These are phyloP conservation scores for Chydorus sphaericus DNA, from an alignment of 2,888 invertebrate species.

Conservation along the genomic window DNA sequence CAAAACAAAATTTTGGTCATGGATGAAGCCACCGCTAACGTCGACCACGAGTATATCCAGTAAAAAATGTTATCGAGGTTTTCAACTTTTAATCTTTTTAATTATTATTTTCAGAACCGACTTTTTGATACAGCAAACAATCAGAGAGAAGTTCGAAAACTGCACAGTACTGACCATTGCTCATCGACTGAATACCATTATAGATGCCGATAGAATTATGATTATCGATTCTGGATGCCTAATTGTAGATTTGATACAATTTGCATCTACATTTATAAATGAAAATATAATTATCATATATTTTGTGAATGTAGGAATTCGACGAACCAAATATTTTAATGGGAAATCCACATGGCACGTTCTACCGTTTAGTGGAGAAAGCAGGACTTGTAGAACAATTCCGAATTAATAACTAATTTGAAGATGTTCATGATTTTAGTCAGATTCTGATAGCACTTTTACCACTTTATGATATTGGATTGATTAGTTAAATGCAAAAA, in stretches of 20 bases:
- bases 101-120: slow-evolving; percentile 70
- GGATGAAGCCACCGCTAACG: slow-evolving; percentile 87
- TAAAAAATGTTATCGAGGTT: too few relatives aligned
- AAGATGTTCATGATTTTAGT: too few relatives aligned
- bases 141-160: slow-evolving; percentile 56
- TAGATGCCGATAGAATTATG: slow-evolving; percentile 77
- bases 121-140: slow-evolving; percentile 66
- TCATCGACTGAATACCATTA: slow-evolving; percentile 78
- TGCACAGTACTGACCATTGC: slow-evolving; percentile 85
- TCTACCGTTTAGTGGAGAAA: slow-evolving; percentile 51
- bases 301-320: slow-evolving; percentile 46
- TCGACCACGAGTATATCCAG: slow-evolving; percentile 54
- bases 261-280: too few relatives aligned
- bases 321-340: slow-evolving; percentile 57
- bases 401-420: too few relatives aligned
- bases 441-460: too few relatives aligned
- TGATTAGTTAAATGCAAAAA: too few relatives aligned
- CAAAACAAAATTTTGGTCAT: slow-evolving; percentile 70
- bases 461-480: too few relatives aligned
- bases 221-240: slow-evolving; percentile 70
- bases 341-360: slow-evolving; percentile 40
- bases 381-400: too few relatives aligned
- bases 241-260: too few relatives aligned
- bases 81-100: too few relatives aligned
- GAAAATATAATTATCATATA: too few relatives aligned